These are phyloP conservation scores for Stylophora pistillata DNA, from an alignment of 64 coral and sea anemone species.

Conservation along the genomic window DNA sequence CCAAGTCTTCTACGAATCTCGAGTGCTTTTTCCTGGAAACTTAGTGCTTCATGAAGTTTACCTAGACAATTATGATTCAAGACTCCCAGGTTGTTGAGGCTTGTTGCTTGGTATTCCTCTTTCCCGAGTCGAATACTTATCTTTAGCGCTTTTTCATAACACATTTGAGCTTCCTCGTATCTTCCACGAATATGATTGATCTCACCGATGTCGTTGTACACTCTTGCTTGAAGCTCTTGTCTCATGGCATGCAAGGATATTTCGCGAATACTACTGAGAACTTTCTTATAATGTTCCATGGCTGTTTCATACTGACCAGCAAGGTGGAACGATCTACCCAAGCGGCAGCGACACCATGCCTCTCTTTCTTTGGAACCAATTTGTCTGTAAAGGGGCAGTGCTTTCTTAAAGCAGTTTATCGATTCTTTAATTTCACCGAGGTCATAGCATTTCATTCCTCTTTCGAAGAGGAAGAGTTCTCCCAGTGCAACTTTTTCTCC, in stretches of 20 bases:
- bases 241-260: not conserved
- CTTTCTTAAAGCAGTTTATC: not conserved
- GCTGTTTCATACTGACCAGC: not conserved
- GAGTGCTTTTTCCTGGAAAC: not conserved
- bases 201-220: not conserved
- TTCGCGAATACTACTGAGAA: not conserved
- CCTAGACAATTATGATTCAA: not conserved
- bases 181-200: not conserved
- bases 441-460: not conserved
- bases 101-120: not conserved
- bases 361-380: not conserved
- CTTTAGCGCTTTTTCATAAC: not conserved
- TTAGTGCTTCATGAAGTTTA: not conserved
- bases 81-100: not conserved
- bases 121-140: not conserved
- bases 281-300: not conserved
- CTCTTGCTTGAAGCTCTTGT: not conserved
- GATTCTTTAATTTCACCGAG: not conserved
- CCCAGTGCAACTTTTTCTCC: not conserved
- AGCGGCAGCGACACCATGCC: not conserved
- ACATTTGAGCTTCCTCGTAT: not conserved
- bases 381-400: not conserved
- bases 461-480: not conserved
- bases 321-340: not conserved
- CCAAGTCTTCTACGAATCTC: not conserved